These are phyloP conservation scores for Musca vetustissima DNA, from an alignment of 1,140 invertebrate genomes.

Conservation along the genomic window DNA sequence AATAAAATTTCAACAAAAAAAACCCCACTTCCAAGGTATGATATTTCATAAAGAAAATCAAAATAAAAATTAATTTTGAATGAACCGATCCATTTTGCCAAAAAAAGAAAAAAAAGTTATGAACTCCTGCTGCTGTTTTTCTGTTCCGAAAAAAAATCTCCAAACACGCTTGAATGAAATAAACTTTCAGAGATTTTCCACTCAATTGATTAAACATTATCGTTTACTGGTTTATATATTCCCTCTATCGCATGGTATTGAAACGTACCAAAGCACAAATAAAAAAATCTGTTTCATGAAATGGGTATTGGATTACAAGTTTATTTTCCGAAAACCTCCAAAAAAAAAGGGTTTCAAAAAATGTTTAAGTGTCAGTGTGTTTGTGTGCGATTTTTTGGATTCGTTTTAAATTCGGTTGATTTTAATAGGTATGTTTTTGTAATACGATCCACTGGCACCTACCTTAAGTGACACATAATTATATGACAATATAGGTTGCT, in stretches of 20 bases:
- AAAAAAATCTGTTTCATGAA: too few species aligned
- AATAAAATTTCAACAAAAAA: neutral
- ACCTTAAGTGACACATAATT: conserved; percentile 54
- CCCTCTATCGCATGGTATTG: neutral
- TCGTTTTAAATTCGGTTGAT: neutral
- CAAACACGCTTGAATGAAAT: conserved; percentile 19
- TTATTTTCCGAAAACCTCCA: neutral
- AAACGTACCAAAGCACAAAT: neutral
- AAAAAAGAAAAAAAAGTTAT: too few species aligned
- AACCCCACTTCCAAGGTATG: neutral
- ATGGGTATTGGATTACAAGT: too few species aligned
- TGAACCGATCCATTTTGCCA: neutral
- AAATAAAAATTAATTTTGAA: neutral
- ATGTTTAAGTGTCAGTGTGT: too few species aligned
- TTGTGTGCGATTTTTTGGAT: neutral
- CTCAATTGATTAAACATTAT: conserved; percentile 48
- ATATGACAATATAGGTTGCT: conserved; percentile 25
- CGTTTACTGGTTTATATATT: neutral
- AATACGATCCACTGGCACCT: conserved; percentile 53
- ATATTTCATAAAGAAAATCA: neutral
- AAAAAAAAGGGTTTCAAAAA: conserved; percentile 37
- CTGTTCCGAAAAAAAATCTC: neutral
- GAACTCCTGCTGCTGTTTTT: neutral
- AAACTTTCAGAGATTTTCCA: conserved; percentile 44
- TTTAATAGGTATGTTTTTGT: conserved; percentile 29